A percentile compares a stretch with the other conserved stretches of the same genome.
phyloP scores from a whole-genome alignment of 2,888 invertebrate genomes.

The Macaria notata region DNA sequence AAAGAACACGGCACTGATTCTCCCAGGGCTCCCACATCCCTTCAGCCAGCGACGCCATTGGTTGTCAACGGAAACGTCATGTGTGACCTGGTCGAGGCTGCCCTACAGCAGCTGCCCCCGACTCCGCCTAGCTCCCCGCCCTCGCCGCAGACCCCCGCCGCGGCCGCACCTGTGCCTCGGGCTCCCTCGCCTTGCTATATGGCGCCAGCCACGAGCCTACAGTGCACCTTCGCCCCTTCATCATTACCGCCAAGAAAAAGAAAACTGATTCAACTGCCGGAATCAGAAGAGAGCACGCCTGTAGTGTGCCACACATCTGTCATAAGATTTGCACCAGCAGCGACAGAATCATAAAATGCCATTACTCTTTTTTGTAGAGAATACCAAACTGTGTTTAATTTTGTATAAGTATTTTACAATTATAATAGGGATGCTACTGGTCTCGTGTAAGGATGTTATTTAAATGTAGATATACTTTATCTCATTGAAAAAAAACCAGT shows the following conservation, averaged over 20 bases:
- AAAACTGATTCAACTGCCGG: slow-evolving; percentile 87
- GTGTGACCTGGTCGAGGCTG: slow-evolving; percentile 72
- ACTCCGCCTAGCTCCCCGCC: slow-evolving; percentile 83
- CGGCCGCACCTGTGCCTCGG: slow-evolving; percentile 44
- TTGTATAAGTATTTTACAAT: too few relatives aligned
- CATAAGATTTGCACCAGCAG: slow-evolving; percentile 91
- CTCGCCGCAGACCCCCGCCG: slow-evolving; percentile 68
- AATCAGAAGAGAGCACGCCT: slow-evolving; percentile 78
- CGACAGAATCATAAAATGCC: slow-evolving; percentile 46
- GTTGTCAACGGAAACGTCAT: slow-evolving; percentile 63
- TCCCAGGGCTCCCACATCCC: slow-evolving; percentile 58
- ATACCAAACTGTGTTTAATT: too few relatives aligned
- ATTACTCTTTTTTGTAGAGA: too few relatives aligned
- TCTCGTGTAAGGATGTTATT: too few relatives aligned
- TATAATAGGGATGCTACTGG: too few relatives aligned
- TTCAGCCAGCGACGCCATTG: slow-evolving; percentile 52
- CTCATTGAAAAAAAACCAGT: too few relatives aligned
- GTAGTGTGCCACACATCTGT: slow-evolving; percentile 84
- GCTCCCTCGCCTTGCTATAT: slow-evolving; percentile 51
- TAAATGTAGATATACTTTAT: too few relatives aligned
- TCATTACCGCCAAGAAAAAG: slow-evolving; percentile 91
- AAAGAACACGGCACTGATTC: slow-evolving; percentile 80
- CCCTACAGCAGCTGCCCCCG: slow-evolving; percentile 77
- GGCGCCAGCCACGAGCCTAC: slow-evolving; percentile 58
- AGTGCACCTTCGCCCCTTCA: slow-evolving; percentile 60